Conservation (phyloP, 1,140 invertebrate species). For the Ostrea denselamellosa region DNA sequence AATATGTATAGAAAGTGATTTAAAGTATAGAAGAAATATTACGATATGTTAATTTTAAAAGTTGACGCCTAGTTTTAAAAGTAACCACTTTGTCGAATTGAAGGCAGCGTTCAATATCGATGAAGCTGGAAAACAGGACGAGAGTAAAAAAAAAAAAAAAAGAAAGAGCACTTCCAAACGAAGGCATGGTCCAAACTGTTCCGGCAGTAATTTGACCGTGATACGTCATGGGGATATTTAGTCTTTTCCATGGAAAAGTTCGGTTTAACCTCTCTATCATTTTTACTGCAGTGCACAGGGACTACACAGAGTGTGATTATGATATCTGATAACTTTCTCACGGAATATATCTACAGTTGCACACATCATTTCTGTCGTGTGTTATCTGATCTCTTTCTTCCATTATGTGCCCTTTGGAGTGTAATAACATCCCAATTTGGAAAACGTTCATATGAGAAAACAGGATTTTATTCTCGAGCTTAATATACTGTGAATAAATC, state of each 20-base stretch:
- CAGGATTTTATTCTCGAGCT: not conserved
- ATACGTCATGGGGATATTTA: not conserved
- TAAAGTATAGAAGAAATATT: too few relatives aligned
- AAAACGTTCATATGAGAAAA: not conserved
- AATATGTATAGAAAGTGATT: too few relatives aligned
- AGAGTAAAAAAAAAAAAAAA: too few relatives aligned
- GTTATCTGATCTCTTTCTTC: conserved; percentile 28
- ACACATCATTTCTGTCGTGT: not conserved
- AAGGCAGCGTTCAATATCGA: too few relatives aligned
- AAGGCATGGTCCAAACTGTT: too few relatives aligned
- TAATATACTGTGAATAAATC: not conserved
- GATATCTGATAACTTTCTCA: conserved; percentile 22
- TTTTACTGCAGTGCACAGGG: not conserved
- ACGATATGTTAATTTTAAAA: too few relatives aligned
- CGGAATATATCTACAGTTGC: conserved; percentile 10
- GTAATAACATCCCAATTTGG: not conserved
- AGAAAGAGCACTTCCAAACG: too few relatives aligned
- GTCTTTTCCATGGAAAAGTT: not conserved
- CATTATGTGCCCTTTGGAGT: not conserved
- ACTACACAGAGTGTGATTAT: not conserved
- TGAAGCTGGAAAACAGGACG: too few relatives aligned
- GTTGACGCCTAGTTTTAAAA: too few relatives aligned
- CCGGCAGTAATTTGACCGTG: too few relatives aligned
- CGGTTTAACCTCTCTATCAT: not conserved
- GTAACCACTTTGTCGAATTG: too few relatives aligned